Base-by-base conservation (phyloP, 2,113 vertebrate genomes). In the Puntigrus tetrazona region DNA sequence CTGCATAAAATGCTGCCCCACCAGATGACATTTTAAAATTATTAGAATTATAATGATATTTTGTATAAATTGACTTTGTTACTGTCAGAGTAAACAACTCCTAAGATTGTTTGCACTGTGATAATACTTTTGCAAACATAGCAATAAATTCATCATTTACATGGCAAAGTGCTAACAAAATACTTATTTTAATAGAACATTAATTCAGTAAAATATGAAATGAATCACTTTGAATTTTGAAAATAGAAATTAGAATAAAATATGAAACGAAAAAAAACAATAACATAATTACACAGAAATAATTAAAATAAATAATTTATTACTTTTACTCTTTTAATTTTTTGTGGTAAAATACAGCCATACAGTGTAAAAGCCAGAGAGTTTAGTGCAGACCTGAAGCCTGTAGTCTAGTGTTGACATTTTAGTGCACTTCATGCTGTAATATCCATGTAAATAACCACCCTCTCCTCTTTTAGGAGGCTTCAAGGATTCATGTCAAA, bases 381-480 rank as follows among this genome's bases (percentile, higher is more conserved):
- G 63, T 69, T 69, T 69, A 69, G 34, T 38, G 65, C 34, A 38
- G 34, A n/a, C 4, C 38, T 38, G 20, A 36, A 38, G 65, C 36
- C 31, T 69, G 31, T 36, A 69, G 65, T 38, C 34, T 69, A 69
- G 70, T 74, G 5, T 8, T 74, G 70, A 7, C 25, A 47, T 47
- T 75, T 31, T 50, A 75, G 43, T 18, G 25, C 25, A 75, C 41
- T 47, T 75, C 45, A 50, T 45, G 2, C 65, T 38, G 34, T 20
- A 45, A 38, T 36, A 78, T n/a, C 52, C 55, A 50, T 25, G 29
- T 38, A 79, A 79, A 63, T 79, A 76, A 82, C 0, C 74, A 61
- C 1, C 78, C 20, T 57, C 27, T 65, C 50, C 18, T 18, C 16
- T 25, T 79, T 27, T 38, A 16, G 29, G 34, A 18, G 11, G 11